A percentile compares a stretch with the other conserved stretches of the same genome.
Evolutionary conservation across 23 tunicate genomes (phyloP).

Genomic region (Aplidium turbinatum): DNA sequence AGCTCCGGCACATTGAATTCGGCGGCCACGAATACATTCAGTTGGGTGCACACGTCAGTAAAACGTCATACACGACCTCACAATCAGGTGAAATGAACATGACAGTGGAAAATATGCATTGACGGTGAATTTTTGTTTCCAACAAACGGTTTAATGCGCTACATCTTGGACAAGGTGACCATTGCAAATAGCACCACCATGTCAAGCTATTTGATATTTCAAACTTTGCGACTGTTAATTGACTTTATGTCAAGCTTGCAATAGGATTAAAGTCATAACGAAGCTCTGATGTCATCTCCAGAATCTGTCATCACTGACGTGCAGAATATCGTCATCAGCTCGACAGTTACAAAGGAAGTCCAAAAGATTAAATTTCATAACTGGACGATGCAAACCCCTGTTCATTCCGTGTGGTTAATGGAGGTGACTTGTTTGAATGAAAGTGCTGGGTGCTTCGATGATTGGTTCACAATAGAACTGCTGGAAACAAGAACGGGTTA

Average conservation of each 20-base stretch:
- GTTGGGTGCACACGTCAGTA: constrained; percentile 16
- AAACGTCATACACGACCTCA: constrained; percentile 17
- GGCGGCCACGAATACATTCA: neutral
- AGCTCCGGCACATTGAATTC: constrained; percentile 22
- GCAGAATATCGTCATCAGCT: constrained; percentile 15
- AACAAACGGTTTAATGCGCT: too few relatives aligned
- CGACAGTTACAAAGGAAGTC: constrained; percentile 6
- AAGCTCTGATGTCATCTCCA: too few relatives aligned
- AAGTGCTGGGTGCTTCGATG: neutral
- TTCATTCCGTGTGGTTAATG: neutral
- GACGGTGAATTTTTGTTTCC: too few relatives aligned
- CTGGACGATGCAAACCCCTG: neutral
- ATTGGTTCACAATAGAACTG: neutral
- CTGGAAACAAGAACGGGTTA: neutral
- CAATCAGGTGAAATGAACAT: constrained; percentile 49
- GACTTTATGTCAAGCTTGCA: neutral
- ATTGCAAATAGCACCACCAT: too few relatives aligned
- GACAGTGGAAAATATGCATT: too few relatives aligned
- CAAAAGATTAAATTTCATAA: constrained; percentile 25
- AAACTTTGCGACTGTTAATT: neutral
- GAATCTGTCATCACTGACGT: constrained; percentile 9
- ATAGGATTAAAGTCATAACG: too few relatives aligned
- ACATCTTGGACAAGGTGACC: too few relatives aligned
- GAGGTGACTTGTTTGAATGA: neutral
- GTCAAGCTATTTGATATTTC: too few relatives aligned